A percentile compares a stretch with the other conserved stretches of the same genome.
Conservation (phyloP, 64 coral and sea anemone species). For the Hydrozoanthus tunicans region DNA sequence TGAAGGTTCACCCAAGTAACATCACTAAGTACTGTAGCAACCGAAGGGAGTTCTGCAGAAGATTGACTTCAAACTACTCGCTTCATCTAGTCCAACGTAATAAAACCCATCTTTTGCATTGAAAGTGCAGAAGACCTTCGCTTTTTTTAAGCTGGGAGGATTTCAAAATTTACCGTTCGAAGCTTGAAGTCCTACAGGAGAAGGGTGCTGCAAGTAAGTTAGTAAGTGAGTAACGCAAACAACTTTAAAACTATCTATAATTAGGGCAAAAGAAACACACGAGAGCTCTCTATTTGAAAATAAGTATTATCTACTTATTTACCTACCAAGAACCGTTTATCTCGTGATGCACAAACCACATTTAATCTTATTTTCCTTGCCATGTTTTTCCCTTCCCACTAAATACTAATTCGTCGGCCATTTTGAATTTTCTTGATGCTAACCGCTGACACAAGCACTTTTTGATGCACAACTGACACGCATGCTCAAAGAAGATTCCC, state of each 20-base stretch:
- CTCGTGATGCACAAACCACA: slow-evolving; percentile 84
- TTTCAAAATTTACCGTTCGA: too few relatives aligned
- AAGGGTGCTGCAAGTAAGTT: too few relatives aligned
- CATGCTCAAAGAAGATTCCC: background rate
- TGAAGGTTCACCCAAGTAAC: too few relatives aligned
- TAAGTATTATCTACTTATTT: background rate
- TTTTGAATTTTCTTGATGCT: slow-evolving; percentile 47
- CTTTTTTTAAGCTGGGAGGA: too few relatives aligned
- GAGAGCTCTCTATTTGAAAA: too few relatives aligned
- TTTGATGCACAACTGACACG: background rate
- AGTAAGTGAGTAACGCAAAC: background rate
- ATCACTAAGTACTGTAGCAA: too few relatives aligned
- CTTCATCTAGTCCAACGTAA: too few relatives aligned
- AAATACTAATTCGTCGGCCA: slow-evolving; percentile 46
- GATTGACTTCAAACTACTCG: too few relatives aligned
- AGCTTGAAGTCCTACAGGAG: too few relatives aligned
- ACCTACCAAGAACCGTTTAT: slow-evolving; percentile 82
- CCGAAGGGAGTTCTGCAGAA: too few relatives aligned
- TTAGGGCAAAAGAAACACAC: background rate
- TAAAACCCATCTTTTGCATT: too few relatives aligned
- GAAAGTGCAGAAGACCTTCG: too few relatives aligned
- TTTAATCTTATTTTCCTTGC: slow-evolving; percentile 75
- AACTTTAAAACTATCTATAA: background rate
- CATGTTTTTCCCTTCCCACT: slow-evolving; percentile 45
- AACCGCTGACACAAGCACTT: background rate